These are phyloP conservation scores for Paramisgurnus dabryanus DNA, from an alignment of 2,113 vertebrate species.

Conservation along the genomic window DNA sequence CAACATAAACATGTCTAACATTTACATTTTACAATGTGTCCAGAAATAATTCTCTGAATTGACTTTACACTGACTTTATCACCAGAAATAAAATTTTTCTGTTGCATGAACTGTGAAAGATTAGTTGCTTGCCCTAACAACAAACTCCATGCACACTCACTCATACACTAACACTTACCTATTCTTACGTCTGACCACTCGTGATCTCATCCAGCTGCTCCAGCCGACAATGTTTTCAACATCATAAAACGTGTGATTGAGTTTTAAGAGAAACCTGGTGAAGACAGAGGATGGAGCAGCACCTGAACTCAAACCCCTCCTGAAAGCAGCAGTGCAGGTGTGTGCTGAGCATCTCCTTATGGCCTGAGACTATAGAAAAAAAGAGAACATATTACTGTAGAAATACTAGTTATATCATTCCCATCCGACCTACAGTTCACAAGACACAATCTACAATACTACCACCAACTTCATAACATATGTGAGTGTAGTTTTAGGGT, in stretches of 20 bases:
- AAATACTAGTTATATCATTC: no score
- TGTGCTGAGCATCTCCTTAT: slow-evolving; percentile 48
- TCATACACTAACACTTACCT: slow-evolving; percentile 57
- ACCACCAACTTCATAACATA: no score
- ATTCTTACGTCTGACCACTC: slow-evolving; percentile 62
- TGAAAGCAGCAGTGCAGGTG: slow-evolving; percentile 24
- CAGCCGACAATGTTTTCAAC: slow-evolving; percentile 65
- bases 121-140: no score
- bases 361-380: slow-evolving; percentile 50
- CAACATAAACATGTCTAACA: no score
- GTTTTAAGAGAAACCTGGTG: slow-evolving; percentile 57
- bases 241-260: slow-evolving; percentile 69
- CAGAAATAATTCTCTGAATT: no score
- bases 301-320: slow-evolving; percentile 51
- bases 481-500: no score
- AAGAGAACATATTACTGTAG: not conserved
- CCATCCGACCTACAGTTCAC: no score
- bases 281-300: slow-evolving; percentile 45
- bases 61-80: no score
- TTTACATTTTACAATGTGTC: no score
- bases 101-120: no score
- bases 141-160: not conserved
- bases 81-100: no score
- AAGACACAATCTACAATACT: no score
- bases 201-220: slow-evolving; percentile 40